Evolutionary conservation across 2,113 vertebrate species (phyloP).

Genomic region (Eurypyga helias): DNA sequence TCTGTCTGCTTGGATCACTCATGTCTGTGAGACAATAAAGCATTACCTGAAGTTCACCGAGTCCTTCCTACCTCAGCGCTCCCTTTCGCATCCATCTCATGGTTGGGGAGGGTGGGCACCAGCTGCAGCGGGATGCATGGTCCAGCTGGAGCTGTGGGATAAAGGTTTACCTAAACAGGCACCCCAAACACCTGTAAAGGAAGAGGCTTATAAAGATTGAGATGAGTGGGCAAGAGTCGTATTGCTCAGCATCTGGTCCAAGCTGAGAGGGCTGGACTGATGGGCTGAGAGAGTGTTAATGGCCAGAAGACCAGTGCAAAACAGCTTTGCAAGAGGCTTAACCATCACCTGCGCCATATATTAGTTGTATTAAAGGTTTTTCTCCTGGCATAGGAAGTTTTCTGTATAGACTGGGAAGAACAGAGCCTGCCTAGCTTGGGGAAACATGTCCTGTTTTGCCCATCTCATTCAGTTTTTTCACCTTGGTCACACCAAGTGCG

Average conservation of each 20-base stretch:
- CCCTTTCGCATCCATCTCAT: fast-evolving
- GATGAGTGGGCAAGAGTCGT: background rate
- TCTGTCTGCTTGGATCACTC: background rate
- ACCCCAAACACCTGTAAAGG: background rate
- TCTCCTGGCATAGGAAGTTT: background rate
- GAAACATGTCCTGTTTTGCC: background rate
- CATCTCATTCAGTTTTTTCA: background rate
- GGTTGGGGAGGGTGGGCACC: background rate
- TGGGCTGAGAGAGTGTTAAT: background rate
- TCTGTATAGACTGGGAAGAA: background rate
- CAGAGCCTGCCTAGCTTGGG: background rate
- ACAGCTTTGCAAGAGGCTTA: background rate
- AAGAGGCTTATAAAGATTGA: too few species aligned
- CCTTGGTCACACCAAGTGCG: background rate
- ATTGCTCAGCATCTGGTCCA: background rate
- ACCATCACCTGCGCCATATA: background rate
- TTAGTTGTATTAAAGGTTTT: background rate
- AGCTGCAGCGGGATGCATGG: fast-evolving
- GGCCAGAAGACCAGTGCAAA: background rate
- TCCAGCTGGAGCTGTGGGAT: background rate
- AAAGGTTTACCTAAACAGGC: background rate
- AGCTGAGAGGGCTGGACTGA: background rate
- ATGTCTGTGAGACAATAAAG: background rate
- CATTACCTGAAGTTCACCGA: background rate
- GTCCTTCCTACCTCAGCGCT: background rate